A percentile compares a stretch with the other conserved stretches of the same genome.
phyloP scores from a whole-genome alignment of 37 sponge, comb jelly and placozoan species.

The Ianthella basta region DNA sequence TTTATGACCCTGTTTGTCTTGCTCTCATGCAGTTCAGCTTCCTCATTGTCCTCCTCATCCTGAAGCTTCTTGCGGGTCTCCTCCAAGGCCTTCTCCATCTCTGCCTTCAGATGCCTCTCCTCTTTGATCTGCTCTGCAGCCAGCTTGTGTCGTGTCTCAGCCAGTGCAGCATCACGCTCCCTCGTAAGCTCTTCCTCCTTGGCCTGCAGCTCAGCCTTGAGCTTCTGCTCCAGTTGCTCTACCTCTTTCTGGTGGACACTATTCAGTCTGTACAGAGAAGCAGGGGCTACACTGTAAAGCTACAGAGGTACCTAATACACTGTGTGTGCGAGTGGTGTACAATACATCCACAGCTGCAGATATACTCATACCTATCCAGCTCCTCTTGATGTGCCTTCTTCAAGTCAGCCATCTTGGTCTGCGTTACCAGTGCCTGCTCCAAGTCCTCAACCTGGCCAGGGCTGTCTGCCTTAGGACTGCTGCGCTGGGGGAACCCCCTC shows the following conservation, averaged over 20 bases:
- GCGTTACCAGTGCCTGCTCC: not conserved
- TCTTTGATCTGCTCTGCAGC: constrained; percentile 34
- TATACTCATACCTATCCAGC: constrained; percentile 13
- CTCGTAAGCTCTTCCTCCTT: not conserved
- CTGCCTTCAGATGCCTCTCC: constrained; percentile 32
- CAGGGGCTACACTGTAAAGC: not conserved
- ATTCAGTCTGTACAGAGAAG: not conserved
- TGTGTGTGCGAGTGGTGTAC: too few relatives aligned
- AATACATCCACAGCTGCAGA: constrained; percentile 21
- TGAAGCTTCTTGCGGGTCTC: constrained; percentile 31
- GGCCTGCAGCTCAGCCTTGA: not conserved
- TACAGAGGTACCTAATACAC: not conserved
- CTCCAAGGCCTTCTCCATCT: constrained; percentile 6
- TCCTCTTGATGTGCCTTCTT: constrained; percentile 44
- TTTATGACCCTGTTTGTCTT: constrained; percentile 60
- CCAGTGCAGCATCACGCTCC: not conserved
- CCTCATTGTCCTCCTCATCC: constrained; percentile 71
- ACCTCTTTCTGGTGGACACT: not conserved
- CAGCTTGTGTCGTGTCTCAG: not conserved
- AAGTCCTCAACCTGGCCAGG: constrained; percentile 1
- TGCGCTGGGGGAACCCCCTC: not conserved
- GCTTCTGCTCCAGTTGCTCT: not conserved
- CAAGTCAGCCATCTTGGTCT: not conserved
- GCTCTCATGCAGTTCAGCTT: constrained; percentile 59
- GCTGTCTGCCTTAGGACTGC: not conserved